These are phyloP conservation scores for Lissonota sp. DNA, from an alignment of 2,888 invertebrate species.

Conservation along the genomic window DNA sequence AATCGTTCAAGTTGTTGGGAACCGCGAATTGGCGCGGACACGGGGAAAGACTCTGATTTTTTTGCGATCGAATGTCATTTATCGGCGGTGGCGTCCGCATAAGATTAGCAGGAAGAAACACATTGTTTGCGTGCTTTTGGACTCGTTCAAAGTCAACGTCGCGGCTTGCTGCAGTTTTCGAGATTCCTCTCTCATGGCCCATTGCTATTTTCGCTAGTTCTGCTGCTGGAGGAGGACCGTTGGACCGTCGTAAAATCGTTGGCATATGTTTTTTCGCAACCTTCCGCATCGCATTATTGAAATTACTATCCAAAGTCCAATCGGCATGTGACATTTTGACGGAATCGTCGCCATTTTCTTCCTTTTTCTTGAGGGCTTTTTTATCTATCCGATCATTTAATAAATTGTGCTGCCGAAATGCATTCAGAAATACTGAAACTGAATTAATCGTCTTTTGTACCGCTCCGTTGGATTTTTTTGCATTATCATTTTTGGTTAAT, in stretches of 20 bases:
- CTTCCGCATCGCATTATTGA: slow-evolving; percentile 5
- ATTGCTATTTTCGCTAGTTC: too few species aligned
- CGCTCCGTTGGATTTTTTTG: neutral
- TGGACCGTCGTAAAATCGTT: slow-evolving; percentile 52
- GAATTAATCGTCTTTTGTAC: slow-evolving; percentile 36
- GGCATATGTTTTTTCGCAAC: slow-evolving; percentile 57
- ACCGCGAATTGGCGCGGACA: too few species aligned
- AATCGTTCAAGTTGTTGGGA: too few species aligned
- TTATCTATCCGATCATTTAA: slow-evolving; percentile 6
- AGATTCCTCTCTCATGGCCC: too few species aligned
- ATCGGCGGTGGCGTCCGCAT: too few species aligned
- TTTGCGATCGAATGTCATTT: too few species aligned
- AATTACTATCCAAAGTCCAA: neutral
- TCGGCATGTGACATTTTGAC: too few species aligned
- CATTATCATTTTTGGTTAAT: neutral
- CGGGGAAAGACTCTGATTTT: too few species aligned
- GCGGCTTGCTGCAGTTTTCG: too few species aligned
- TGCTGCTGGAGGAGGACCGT: slow-evolving; percentile 9
- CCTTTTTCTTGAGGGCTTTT: slow-evolving; percentile 1
- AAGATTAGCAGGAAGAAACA: too few species aligned
- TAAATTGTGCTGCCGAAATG: slow-evolving; percentile 13
- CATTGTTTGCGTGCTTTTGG: too few species aligned
- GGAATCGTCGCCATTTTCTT: neutral
- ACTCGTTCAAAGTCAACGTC: too few species aligned
- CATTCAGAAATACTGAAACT: slow-evolving; percentile 36